These are phyloP conservation scores for Trichomycterus rosablanca DNA, from an alignment of 2,113 vertebrate species.

Conservation along the genomic window DNA sequence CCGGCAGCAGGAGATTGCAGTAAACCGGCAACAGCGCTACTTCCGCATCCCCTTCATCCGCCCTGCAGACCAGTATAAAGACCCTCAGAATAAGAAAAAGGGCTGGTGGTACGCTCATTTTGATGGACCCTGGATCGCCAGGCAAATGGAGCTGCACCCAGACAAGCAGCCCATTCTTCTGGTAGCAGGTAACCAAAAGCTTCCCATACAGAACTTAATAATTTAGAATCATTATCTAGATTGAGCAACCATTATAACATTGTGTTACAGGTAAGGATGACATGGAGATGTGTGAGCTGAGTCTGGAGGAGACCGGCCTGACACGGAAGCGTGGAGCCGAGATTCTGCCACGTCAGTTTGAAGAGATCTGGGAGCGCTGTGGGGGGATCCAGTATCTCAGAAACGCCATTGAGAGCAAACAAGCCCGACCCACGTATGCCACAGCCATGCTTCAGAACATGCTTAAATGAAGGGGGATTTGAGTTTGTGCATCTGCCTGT, in stretches of 20 bases:
- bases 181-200: conserved; percentile 78
- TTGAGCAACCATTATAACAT: not conserved
- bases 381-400: conserved; percentile 96
- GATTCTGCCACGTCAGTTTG: conserved; percentile 90
- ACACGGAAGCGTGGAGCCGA: conserved; percentile 94
- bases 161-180: conserved; percentile 94
- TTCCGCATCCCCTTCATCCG: conserved; percentile 98
- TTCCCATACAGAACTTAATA: not conserved
- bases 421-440: conserved; percentile 90
- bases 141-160: conserved; percentile 95
- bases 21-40: conserved; percentile 90
- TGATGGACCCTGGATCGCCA: conserved; percentile 93
- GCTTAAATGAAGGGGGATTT: conserved; percentile 67
- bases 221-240: not conserved
- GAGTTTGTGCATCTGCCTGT: too few relatives aligned
- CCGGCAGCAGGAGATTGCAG: conserved; percentile 79
- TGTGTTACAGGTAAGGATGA: conserved; percentile 87
- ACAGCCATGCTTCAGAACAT: conserved; percentile 96
- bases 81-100: conserved; percentile 96
- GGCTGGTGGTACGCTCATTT: conserved; percentile 99
- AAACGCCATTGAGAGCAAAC: conserved; percentile 88
- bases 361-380: conserved; percentile 97
- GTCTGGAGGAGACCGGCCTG: conserved; percentile 94
- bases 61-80: conserved; percentile 94
- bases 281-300: conserved; percentile 99